These are phyloP conservation scores for Acanthosepion lycidas DNA, from an alignment of 2,888 invertebrate species.

Conservation along the genomic window DNA sequence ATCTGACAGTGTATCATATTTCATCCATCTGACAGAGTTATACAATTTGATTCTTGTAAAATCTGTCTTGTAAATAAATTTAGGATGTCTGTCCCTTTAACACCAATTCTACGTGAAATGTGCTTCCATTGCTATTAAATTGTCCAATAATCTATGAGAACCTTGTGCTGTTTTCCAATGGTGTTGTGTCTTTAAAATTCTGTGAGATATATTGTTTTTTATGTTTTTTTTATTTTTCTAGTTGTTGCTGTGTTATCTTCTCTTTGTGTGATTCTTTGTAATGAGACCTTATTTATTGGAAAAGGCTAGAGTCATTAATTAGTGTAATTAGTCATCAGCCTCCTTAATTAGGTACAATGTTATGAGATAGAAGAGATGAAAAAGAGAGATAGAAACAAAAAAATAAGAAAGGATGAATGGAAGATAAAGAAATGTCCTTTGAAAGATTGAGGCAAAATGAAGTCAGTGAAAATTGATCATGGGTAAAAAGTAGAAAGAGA, in stretches of 20 bases:
- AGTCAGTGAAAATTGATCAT: too few species aligned
- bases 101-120: neutral
- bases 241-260: neutral
- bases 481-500: too few species aligned
- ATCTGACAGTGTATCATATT: too few species aligned
- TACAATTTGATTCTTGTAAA: too few species aligned
- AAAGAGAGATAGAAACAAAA: neutral
- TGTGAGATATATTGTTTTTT: neutral
- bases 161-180: neutral
- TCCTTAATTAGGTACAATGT: neutral
- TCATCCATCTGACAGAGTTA: too few species aligned
- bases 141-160: constrained; percentile 3
- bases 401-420: too few species aligned
- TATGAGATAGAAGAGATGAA: neutral
- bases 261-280: constrained; percentile 11
- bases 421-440: too few species aligned
- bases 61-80: too few species aligned
- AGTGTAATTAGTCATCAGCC: constrained; percentile 33
- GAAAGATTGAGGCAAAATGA: too few species aligned
- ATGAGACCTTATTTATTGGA: constrained; percentile 33
- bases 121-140: neutral
- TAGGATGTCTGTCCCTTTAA: neutral
- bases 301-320: constrained; percentile 15
- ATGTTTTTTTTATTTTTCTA: neutral
- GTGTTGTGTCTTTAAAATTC: neutral